Evolutionary conservation across 2,797 vertebrate species (phyloP).

Genomic region (Typhlichthys eigenmanni): DNA sequence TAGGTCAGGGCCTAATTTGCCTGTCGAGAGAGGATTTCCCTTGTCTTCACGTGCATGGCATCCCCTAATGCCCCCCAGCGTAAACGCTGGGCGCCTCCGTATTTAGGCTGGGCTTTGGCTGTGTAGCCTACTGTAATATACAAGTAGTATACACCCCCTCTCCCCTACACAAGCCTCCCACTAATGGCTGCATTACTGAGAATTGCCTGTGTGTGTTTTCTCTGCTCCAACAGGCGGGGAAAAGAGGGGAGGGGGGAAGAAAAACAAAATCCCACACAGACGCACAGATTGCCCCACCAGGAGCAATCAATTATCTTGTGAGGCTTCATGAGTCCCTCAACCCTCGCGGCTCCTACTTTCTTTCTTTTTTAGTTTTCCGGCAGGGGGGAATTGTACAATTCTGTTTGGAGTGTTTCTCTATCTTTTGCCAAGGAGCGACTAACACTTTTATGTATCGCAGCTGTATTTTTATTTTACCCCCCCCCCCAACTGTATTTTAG

Average conservation of each 20-base stretch:
- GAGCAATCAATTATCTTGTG: slow-evolving; percentile 71
- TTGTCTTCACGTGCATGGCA: slow-evolving; percentile 62
- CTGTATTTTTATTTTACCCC: slow-evolving; percentile 11
- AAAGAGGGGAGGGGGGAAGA: slow-evolving; percentile 40
- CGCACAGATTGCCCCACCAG: slow-evolving; percentile 69
- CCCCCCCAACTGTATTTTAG: slow-evolving; percentile 9
- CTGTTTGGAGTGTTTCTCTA: slow-evolving; percentile 27
- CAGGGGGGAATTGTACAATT: slow-evolving; percentile 20
- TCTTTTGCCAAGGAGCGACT: slow-evolving; percentile 43
- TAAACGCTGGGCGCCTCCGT: slow-evolving; percentile 71
- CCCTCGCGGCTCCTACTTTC: slow-evolving; percentile 40
- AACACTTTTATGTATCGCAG: slow-evolving; percentile 30
- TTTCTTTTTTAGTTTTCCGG: slow-evolving; percentile 34
- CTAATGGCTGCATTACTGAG: slow-evolving; percentile 59
- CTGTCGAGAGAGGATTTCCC: slow-evolving; percentile 79
- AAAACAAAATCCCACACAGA: slow-evolving; percentile 72
- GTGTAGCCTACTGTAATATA: slow-evolving; percentile 66
- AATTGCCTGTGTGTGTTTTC: slow-evolving; percentile 61
- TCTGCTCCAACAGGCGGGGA: slow-evolving; percentile 51
- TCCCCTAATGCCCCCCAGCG: slow-evolving; percentile 65
- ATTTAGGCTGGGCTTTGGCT: slow-evolving; percentile 70
- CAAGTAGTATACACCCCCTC: slow-evolving; percentile 61
- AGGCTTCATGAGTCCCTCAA: slow-evolving; percentile 60
- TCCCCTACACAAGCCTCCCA: slow-evolving; percentile 35
- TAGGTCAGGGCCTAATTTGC: slow-evolving; percentile 88